A percentile compares a stretch with the other conserved stretches of the same genome.
phyloP scores from a whole-genome alignment of 2,888 invertebrate species.

The Tinea pellionella region DNA sequence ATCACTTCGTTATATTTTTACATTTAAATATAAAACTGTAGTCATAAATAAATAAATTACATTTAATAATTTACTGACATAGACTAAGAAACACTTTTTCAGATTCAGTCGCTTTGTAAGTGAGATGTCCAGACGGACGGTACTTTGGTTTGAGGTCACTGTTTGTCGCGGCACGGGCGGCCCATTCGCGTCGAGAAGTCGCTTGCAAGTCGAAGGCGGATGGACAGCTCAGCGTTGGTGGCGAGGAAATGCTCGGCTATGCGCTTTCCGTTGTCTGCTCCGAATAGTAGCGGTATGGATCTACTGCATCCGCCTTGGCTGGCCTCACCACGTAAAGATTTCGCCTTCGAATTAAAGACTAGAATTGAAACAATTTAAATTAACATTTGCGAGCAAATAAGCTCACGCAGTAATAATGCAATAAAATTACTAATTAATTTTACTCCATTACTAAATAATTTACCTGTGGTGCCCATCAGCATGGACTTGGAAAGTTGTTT shows the following conservation, averaged over 20 bases:
- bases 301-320: conserved; percentile 61
- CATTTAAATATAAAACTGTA: conserved; percentile 51
- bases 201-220: conserved; percentile 18
- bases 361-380: conserved; percentile 54
- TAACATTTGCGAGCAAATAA: conserved; percentile 22
- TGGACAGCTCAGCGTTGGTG: conserved; percentile 15
- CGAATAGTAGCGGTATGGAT: conserved; percentile 72
- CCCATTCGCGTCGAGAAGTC: conserved; percentile 30
- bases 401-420: background rate
- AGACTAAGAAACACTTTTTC: conserved; percentile 25
- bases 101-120: conserved; percentile 18
- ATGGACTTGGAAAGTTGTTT: conserved; percentile 76
- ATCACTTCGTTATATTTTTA: conserved; percentile 50
- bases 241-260: conserved; percentile 19
- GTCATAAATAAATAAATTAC: conserved; percentile 67
- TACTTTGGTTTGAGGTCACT: conserved; percentile 62
- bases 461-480: conserved; percentile 75
- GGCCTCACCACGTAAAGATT: conserved; percentile 73
- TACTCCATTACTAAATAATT: background rate
- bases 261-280: conserved; percentile 42
- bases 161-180: conserved; percentile 28
- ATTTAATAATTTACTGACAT: conserved; percentile 65
- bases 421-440: background rate
- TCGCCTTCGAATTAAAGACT: conserved; percentile 72
- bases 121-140: conserved; percentile 43